phyloP scores from a whole-genome alignment of 2,888 invertebrate species.

The Drosophila yooni region DNA sequence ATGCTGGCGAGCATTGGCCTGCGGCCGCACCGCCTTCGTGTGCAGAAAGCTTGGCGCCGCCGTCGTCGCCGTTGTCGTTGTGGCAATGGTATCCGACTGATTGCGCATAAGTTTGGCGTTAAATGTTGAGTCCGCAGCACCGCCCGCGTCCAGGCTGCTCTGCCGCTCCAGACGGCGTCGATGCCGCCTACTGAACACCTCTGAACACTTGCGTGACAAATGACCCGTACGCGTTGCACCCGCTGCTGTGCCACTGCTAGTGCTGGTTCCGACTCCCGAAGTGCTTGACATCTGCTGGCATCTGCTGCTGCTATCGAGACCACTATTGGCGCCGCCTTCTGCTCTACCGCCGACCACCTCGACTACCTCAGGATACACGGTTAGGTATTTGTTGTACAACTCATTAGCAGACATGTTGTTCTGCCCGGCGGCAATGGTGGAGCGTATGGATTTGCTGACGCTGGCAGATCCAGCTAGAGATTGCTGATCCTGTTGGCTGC shows the following conservation, averaged over 20 bases:
- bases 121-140: slow-evolving; percentile 67
- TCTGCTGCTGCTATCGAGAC: slow-evolving; percentile 24
- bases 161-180: slow-evolving; percentile 82
- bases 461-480: slow-evolving; percentile 77
- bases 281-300: neutral
- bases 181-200: slow-evolving; percentile 79
- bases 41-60: slow-evolving; percentile 73
- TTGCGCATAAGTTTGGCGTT: slow-evolving; percentile 75
- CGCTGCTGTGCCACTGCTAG: slow-evolving; percentile 5
- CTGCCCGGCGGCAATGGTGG: slow-evolving; percentile 37
- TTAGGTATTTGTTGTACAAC: slow-evolving; percentile 79
- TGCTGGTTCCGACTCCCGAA: neutral
- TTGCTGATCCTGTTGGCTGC: slow-evolving; percentile 82
- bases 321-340: slow-evolving; percentile 37
- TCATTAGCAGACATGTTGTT: slow-evolving; percentile 51
- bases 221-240: slow-evolving; percentile 65
- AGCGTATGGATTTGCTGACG: slow-evolving; percentile 79
- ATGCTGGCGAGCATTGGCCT: slow-evolving; percentile 57
- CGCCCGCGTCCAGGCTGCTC: slow-evolving; percentile 81
- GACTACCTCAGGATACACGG: slow-evolving; percentile 80
- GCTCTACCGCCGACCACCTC: slow-evolving; percentile 45
- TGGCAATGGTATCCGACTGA: slow-evolving; percentile 78
- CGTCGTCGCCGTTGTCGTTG: slow-evolving; percentile 31
- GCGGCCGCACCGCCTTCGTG: slow-evolving; percentile 59
- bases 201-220: slow-evolving; percentile 77